Base-by-base conservation (phyloP, 2,113 vertebrate genomes). In the Eupsittula cactorum region DNA sequence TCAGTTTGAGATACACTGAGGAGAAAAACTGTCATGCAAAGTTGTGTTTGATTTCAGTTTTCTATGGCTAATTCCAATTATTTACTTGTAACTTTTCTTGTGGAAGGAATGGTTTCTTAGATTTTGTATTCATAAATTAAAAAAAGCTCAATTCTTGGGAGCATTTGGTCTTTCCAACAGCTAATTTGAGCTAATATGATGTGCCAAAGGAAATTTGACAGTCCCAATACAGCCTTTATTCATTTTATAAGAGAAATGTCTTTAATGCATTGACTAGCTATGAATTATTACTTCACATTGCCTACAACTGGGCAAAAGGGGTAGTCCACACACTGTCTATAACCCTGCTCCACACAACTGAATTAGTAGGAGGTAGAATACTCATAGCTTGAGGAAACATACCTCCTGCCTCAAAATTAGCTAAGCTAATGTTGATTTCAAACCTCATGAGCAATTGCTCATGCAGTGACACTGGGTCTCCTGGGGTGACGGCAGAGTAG, bases 121-220 rank as follows among this genome's bases (percentile, higher is more conserved):
- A 4, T 39, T 85, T 89, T 82, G 37, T 92, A 86, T 78, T 88
- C 5, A 92, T 95, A 90, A 94, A 80, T 91, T 63, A 80, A 82
- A 41, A 78, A 44, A 68, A 71, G n/a, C 83, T 95, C 42, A 6
- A 18, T 42, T 92, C 49, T 71, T 70, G 19, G 39, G 82, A 93
- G 81, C 50, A 68, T 77, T 90, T 93, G 7, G 60, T 96, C 41
- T 42, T 88, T 93, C 50, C 68, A 95, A 60, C 10, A 83, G 23
- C 68, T 94, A 88, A 83, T 90, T 64, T 78, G 55, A 71, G 33
- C 28, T 77, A 88, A 88, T 44, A 74, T 12, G 24, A 55, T 86
- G 88, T 81, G 37, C 86, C 31, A 88, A 82, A 87, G 37, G 37
- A 33, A 85, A 67, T 86, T 95, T 90, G 59, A 88, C 18, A 21